Evolutionary conservation across 1,140 invertebrate species (phyloP), one percentile per base, ranked within the genome.

Genomic region (Tachypleus tridentatus): DNA sequence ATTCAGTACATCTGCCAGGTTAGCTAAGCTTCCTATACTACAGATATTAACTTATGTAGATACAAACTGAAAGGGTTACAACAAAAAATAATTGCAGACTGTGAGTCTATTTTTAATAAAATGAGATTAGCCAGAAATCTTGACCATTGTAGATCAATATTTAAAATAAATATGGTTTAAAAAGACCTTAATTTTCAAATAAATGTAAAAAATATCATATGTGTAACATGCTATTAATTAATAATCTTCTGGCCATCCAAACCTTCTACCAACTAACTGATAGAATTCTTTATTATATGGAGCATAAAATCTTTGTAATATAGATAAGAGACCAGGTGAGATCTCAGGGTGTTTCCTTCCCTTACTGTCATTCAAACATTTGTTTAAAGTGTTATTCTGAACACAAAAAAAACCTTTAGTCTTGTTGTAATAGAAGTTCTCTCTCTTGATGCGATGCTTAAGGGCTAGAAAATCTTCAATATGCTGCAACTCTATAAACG

Each of bases 351-450:
- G 79, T 60, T 70, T 69, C 4, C 78, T 68, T 9, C 79, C 79
- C 70, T 80, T 80, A 29, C 70, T 75, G 59, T 76, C 70, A n/a
- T 74, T 70, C 29, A 80, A 65, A 69, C 79, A 80, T 56, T 73
- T 73, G n/a, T 73, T 67, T 0, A 68, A 62, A 0, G 70, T 71
- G 11, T 73, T 69, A 64, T 70, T 61, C 57, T 73, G 70, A 6
- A 83, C 72, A 69, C 82, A 83, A 49, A 79, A 82, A 70, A 84
- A 83, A 1, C 80, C 80, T 72, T 82, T 81, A 29, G 78, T 77
- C 50, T 76, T 71, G 70, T 83, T 81, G 67, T 79, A 77, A 56
- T 77, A 75, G 70, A 83, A 83, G 70, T 82, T 72, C 4, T 77
- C 73, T 58, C 76, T 73, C 7, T 72, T 74, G 10, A 82, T 78